A percentile compares a stretch with the other conserved stretches of the same genome.
Conservation (phyloP, 2,888 invertebrate genomes). For the Anorthoa munda region DNA sequence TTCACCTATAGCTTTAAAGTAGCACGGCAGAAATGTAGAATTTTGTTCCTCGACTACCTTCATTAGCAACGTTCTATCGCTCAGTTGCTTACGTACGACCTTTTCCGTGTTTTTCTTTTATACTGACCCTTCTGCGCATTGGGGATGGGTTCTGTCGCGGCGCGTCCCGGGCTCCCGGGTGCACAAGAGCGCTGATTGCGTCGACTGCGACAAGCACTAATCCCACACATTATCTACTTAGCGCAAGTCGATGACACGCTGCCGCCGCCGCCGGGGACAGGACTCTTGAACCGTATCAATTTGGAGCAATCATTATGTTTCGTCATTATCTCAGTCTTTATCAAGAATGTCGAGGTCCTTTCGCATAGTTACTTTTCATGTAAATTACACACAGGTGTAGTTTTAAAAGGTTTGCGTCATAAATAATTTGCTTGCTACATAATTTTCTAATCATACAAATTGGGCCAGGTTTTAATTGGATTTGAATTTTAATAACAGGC, state of each 20-base stretch:
- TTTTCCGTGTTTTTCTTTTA: not conserved
- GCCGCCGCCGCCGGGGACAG: not conserved
- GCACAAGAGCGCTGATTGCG: slow-evolving; percentile 77
- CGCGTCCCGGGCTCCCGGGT: slow-evolving; percentile 11
- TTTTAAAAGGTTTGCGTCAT: not conserved
- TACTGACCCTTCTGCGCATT: slow-evolving; percentile 26
- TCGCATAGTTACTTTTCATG: not conserved
- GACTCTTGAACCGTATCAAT: slow-evolving; percentile 15
- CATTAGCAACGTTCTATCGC: not conserved
- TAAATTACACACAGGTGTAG: not conserved
- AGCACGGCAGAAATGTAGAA: not conserved
- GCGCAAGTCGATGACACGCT: slow-evolving; percentile 21
- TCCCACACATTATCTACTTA: slow-evolving; percentile 73
- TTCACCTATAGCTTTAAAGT: no score
- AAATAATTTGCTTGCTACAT: slow-evolving; percentile 1
- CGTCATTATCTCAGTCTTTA: not conserved
- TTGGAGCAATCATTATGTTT: slow-evolving; percentile 27
- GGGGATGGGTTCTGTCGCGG: not conserved
- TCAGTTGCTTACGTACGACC: not conserved
- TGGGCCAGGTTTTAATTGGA: slow-evolving; percentile 49
- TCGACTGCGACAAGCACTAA: slow-evolving; percentile 58
- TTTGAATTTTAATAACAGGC: slow-evolving; percentile 52
- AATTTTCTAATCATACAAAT: slow-evolving; percentile 29
- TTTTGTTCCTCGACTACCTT: no score
- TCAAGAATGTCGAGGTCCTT: not conserved